Evolutionary conservation across 2,888 invertebrate species (phyloP).

Genomic region (Caenorhabditis japonica): DNA sequence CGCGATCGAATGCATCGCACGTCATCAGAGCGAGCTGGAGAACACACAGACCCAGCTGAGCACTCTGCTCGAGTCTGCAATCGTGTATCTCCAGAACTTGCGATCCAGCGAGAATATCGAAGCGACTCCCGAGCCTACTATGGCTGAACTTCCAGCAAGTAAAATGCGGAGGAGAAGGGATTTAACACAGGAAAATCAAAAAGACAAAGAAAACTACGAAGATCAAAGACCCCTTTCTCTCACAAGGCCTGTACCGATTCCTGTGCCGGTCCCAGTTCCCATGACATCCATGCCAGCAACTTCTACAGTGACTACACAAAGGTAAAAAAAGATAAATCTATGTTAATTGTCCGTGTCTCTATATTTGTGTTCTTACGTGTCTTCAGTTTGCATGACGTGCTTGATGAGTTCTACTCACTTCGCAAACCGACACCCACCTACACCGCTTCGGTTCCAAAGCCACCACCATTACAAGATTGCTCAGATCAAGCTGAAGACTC

Average conservation of each 20-base stretch:
- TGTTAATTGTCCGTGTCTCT: slow-evolving; percentile 9
- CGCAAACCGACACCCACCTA: slow-evolving; percentile 26
- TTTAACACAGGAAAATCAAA: too few species aligned
- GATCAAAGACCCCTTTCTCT: too few species aligned
- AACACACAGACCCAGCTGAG: slow-evolving; percentile 69
- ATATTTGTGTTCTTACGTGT: slow-evolving; percentile 9
- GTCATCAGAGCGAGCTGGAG: slow-evolving; percentile 68
- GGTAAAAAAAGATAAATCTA: slow-evolving; percentile 5
- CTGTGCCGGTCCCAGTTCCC: neutral
- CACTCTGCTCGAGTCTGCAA: slow-evolving; percentile 65
- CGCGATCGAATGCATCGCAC: slow-evolving; percentile 66
- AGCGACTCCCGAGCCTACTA: slow-evolving; percentile 7
- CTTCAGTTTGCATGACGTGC: slow-evolving; percentile 58
- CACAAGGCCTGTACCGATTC: neutral
- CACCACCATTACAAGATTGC: neutral
- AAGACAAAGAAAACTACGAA: too few species aligned
- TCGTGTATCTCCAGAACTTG: slow-evolving; percentile 61
- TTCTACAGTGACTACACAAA: slow-evolving; percentile 8
- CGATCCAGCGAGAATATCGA: slow-evolving; percentile 16
- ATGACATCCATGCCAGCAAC: neutral
- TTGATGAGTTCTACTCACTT: slow-evolving; percentile 55
- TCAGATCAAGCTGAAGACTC: slow-evolving; percentile 43
- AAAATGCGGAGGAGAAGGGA: slow-evolving; percentile 28
- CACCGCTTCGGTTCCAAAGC: slow-evolving; percentile 2
- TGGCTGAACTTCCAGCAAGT: slow-evolving; percentile 17